Base-by-base conservation (phyloP, 2,888 invertebrate genomes). In the Octonoba sinensis region DNA sequence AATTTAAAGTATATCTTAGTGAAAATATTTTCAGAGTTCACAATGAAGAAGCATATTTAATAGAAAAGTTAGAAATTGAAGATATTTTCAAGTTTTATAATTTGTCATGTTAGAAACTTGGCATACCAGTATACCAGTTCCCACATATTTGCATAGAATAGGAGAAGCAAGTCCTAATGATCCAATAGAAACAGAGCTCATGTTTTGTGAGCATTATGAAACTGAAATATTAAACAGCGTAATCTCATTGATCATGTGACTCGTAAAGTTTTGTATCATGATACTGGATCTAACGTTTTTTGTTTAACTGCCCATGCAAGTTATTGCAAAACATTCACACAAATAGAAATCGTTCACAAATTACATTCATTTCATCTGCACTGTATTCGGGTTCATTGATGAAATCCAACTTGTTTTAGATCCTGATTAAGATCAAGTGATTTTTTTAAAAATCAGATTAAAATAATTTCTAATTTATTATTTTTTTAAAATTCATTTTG, bases 331-430 rank as follows among this genome's bases (percentile, higher is more conserved):
- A 59, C 59, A 59, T 59, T 59, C 59, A 59, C 59, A 59, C 22
- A 59, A 59, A 59, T 16, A 59, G 59, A 13, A 59, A 59, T 59
- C 59, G 24, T 18, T 59, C 59, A 59, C 59, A 59, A 8, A 59
- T 18, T 59, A 59, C 8, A 59, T 59, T 59, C 24, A 16, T 24
- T 59, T 59, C 15, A 59, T 59, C 24, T 59, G 1, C 3, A 24
- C 24, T 22, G 59, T 59, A 59, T 22, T 59, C n/a, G n/a, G n/a
- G n/a, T n/a, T n/a, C n/a, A n/a, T n/a, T n/a, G n/a, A n/a, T n/a
- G n/a, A n/a, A n/a, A n/a, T n/a, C n/a, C n/a, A n/a, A n/a, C n/a
- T n/a, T n/a, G n/a, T n/a, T n/a, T n/a, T n/a, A n/a, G n/a, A n/a
- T n/a, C n/a, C n/a, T n/a, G n/a, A n/a, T n/a, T n/a, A n/a, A n/a